A percentile compares a stretch with the other conserved stretches of the same genome.
These are phyloP conservation scores for Onychomys arenicola DNA, from an alignment of 2,797 vertebrate genomes.

Conservation along the genomic window DNA sequence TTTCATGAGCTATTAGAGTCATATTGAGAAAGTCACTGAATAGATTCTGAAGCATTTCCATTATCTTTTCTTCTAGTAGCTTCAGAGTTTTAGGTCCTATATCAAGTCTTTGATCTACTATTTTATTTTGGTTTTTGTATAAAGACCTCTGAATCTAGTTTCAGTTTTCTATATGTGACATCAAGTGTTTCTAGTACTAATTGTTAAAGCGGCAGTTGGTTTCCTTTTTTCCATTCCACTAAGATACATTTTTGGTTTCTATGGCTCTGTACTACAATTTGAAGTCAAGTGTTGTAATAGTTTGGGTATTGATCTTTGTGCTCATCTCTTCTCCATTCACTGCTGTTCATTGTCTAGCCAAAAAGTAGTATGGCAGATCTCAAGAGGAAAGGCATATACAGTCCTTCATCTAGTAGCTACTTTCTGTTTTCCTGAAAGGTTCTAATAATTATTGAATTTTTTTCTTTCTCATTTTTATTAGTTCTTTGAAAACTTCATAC, in stretches of 20 bases:
- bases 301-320: background rate
- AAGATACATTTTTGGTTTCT: background rate
- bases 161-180: background rate
- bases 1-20: background rate
- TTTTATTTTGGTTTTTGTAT: background rate
- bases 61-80: background rate
- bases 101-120: background rate
- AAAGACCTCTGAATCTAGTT: too few relatives aligned
- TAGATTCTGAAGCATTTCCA: background rate
- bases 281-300: background rate
- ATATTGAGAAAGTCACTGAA: background rate
- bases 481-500: background rate
- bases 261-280: background rate
- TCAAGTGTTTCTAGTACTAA: background rate
- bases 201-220: background rate
- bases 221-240: background rate
- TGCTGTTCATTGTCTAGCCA: too few relatives aligned
- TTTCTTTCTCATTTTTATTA: background rate
- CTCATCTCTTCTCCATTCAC: background rate
- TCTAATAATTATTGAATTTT: background rate
- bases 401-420: background rate
- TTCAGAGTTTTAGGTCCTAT: background rate
- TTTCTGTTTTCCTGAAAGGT: background rate
- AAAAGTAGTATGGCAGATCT: background rate
- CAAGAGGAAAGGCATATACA: too few relatives aligned